Conservation (phyloP, 2,888 invertebrate species). For the Drosophila falleni region DNA sequence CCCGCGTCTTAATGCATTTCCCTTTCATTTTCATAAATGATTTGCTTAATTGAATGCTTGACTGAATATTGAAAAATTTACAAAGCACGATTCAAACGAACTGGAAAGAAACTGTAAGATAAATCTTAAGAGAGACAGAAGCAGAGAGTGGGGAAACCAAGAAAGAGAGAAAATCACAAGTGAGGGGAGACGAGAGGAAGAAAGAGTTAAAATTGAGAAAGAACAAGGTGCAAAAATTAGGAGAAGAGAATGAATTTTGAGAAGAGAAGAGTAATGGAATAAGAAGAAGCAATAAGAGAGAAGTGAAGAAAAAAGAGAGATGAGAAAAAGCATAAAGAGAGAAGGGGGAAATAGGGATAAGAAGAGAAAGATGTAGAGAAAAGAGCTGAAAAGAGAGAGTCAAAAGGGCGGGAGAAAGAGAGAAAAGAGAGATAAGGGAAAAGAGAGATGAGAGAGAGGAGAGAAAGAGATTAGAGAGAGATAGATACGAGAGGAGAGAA, state of each 20-base stretch:
- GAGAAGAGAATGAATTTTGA: not conserved
- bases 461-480: too few relatives aligned
- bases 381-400: not conserved
- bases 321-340: too few relatives aligned
- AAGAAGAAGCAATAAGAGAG: too few relatives aligned
- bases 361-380: not conserved
- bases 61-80: not conserved
- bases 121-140: too few relatives aligned
- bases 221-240: too few relatives aligned
- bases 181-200: too few relatives aligned
- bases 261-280: not conserved
- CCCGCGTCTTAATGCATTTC: conserved; percentile 3
- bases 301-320: not conserved
- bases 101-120: not conserved
- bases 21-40: conserved; percentile 15
- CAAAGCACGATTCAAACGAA: not conserved
- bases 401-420: not conserved
- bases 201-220: too few relatives aligned
- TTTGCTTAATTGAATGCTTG: not conserved
- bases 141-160: not conserved
- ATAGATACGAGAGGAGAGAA: too few relatives aligned
- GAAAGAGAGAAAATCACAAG: not conserved
- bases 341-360: not conserved
- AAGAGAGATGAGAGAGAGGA: too few relatives aligned
- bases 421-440: too few relatives aligned